phyloP scores from a whole-genome alignment of 1,140 invertebrate species.

The Anthonomus grandis region DNA sequence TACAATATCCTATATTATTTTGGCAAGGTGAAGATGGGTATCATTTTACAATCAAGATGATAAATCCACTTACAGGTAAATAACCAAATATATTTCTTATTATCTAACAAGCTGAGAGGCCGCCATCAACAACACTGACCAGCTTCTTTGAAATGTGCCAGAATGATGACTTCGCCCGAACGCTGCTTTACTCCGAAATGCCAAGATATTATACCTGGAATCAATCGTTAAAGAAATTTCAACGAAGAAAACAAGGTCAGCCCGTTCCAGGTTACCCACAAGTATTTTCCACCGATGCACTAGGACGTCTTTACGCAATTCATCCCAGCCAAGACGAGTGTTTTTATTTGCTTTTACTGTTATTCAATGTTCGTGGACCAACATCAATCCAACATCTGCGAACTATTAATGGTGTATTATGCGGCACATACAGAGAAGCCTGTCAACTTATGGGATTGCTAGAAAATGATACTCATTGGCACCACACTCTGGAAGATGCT shows the following conservation, averaged over 20 bases:
- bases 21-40: conserved; percentile 52
- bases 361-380: conserved; percentile 50
- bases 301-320: conserved; percentile 45
- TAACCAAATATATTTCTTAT: conserved; percentile 43
- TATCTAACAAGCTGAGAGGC: conserved; percentile 31
- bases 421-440: no score
- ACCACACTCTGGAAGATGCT: no score
- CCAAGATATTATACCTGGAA: conserved; percentile 50
- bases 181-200: conserved; percentile 49
- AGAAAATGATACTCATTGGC: no score
- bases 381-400: conserved; percentile 50
- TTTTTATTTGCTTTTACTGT: conserved; percentile 50
- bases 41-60: conserved; percentile 47
- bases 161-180: conserved; percentile 47
- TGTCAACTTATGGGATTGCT: no score
- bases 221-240: conserved; percentile 40
- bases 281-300: conserved; percentile 42
- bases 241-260: conserved; percentile 44
- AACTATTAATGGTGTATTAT: conserved; percentile 50
- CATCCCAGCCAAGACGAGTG: conserved; percentile 50
- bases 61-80: conserved; percentile 41
- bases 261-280: conserved; percentile 37
- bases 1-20: conserved; percentile 54
- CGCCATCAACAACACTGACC: conserved; percentile 36
- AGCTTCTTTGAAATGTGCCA: conserved; percentile 48